These are phyloP conservation scores for Meleagris gallopavo DNA, from an alignment of 2,113 vertebrate genomes.

Conservation along the genomic window DNA sequence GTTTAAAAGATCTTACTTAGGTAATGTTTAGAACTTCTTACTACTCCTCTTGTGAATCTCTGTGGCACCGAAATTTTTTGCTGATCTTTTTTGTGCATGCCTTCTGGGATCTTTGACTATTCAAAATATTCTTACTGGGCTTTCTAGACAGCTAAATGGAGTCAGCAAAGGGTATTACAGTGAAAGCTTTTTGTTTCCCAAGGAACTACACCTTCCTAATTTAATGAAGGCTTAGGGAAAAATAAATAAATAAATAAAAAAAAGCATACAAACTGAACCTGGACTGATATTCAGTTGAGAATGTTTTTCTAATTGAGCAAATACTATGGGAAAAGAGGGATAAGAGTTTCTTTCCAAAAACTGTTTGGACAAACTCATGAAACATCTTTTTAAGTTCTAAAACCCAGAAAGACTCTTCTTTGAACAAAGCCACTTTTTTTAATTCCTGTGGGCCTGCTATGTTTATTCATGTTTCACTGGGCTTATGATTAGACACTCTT, in stretches of 20 bases:
- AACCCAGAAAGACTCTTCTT: neutral
- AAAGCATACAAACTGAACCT: neutral
- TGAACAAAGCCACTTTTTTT: neutral
- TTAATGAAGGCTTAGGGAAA: neutral
- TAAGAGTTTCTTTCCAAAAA: neutral
- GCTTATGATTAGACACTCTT: conserved; percentile 22
- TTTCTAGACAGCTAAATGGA: no score
- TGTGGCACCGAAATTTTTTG: neutral
- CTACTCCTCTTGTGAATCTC: neutral
- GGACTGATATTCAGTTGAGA: neutral
- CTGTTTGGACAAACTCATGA: neutral
- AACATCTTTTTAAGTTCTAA: neutral
- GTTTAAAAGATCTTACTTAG: neutral
- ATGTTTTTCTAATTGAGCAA: neutral
- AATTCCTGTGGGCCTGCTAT: conserved; percentile 5
- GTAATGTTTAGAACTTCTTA: neutral
- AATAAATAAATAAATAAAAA: neutral
- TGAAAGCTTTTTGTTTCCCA: neutral
- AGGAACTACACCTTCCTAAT: neutral
- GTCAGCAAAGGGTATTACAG: neutral
- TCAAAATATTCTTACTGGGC: no score
- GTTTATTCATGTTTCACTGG: neutral
- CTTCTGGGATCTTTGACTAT: neutral
- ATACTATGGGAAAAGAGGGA: neutral
- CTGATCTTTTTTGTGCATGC: neutral